Conservation (phyloP, 30 jellyfish, hydroid and myxozoan genomes). For the Clytia hemisphaerica region DNA sequence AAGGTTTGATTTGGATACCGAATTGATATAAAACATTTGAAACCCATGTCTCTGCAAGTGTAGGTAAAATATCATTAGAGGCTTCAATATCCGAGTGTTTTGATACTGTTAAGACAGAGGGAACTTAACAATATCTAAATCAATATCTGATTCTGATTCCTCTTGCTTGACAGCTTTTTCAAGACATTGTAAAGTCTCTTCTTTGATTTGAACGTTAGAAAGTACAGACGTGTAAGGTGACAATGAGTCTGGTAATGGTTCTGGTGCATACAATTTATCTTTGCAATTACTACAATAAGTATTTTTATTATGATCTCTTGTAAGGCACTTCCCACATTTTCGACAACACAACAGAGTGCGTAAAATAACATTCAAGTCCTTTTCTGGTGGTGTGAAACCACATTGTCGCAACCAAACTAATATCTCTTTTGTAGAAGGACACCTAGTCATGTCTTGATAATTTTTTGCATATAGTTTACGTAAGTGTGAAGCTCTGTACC, state of each 20-base stretch:
- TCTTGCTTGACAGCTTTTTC: background rate
- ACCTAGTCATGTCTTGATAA: background rate
- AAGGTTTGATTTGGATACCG: constrained; percentile 55
- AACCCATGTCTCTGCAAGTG: constrained; percentile 56
- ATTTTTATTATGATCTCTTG: background rate
- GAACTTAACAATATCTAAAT: background rate
- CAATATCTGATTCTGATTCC: background rate
- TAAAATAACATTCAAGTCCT: constrained; percentile 18
- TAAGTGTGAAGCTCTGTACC: constrained; percentile 77
- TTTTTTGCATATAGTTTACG: constrained; percentile 10
- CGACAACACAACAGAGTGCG: constrained; percentile 69
- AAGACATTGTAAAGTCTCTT: background rate
- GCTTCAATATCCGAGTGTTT: background rate
- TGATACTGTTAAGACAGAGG: background rate
- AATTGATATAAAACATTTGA: constrained; percentile 63
- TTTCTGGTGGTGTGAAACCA: constrained; percentile 86
- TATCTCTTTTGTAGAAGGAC: constrained; percentile 49
- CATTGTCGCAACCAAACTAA: constrained; percentile 79
- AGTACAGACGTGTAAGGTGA: constrained; percentile 43
- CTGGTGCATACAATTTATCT: background rate
- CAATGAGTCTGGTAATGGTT: constrained; percentile 23
- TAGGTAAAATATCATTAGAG: constrained; percentile 17
- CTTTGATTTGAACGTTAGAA: background rate
- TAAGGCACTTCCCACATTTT: constrained; percentile 2
- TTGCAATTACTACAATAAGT: constrained; percentile 52